Base-by-base conservation (phyloP, 2,888 invertebrate species). In the Frankliniella intonsa region DNA sequence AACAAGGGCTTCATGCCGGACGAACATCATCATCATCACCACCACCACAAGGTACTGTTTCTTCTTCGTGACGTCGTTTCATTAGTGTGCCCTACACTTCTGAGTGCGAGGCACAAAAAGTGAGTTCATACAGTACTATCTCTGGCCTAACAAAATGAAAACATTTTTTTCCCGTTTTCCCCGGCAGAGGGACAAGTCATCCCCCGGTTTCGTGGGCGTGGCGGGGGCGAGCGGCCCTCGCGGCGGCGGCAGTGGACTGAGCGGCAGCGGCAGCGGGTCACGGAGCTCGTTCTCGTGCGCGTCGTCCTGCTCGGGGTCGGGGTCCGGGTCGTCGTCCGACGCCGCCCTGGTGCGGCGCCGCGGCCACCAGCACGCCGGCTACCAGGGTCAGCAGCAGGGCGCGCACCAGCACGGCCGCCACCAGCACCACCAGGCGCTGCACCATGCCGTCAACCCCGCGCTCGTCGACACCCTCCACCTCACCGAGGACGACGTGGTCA, bases 1-100 rank as follows among this genome's bases (percentile, higher is more conserved):
- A 84, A 84, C 81, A 83, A 84, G 83, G 84, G 83, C 65, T 84
- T 83, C 82, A 83, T 83, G 81, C 83, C 83, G 49, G 84, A 84
- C 65, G 82, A 83, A 38, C 38, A 5, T 38, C 38, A 38, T 38
- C 38, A 38, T 5, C 38, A 38, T 38, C 38, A 38, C 38, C 38
- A 38, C 38, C 38, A 38, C 38, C 38, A 38, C 38, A 25, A 76
- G 69, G 69, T 38, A 38, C 3, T 5, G 5, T 38, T 38, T 38
- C 38, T 5, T 38, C 38, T 38, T 3, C n/a, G n/a, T n/a, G n/a
- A n/a, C n/a, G n/a, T n/a, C n/a, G n/a, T n/a, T n/a, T n/a, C n/a
- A n/a, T n/a, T 3, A 38, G 5, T 38, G 38, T 38, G 38, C 5
- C 38, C 38, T 5, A 38, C 38, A 38, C 38, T 38, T 38, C 38